Evolutionary conservation across 2,797 vertebrate genomes (phyloP).

Genomic region (Tarsius wallacei): DNA sequence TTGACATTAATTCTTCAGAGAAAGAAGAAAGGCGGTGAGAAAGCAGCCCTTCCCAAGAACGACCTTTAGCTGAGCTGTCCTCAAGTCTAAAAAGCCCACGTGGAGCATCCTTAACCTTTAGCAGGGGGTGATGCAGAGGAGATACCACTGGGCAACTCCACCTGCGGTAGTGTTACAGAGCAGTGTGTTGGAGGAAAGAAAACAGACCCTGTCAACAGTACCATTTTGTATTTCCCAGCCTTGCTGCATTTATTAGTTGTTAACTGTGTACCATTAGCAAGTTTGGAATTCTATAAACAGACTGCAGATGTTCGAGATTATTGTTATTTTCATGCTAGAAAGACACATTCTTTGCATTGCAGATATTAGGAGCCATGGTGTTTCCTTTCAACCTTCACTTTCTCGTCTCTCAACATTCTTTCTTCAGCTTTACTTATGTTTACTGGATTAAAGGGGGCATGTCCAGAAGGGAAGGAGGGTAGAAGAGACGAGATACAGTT

Average conservation of each 20-base stretch:
- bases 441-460: not conserved
- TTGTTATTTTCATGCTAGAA: not conserved
- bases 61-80: conserved; percentile 71
- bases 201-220: not conserved
- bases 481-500: not conserved
- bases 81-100: not conserved
- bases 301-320: not conserved
- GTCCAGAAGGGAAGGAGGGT: not conserved
- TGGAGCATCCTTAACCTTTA: conserved; percentile 70
- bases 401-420: not conserved
- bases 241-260: not conserved
- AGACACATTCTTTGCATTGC: not conserved
- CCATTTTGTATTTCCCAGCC: not conserved
- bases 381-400: not conserved
- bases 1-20: conserved; percentile 67
- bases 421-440: not conserved
- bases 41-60: conserved; percentile 10
- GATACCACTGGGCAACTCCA: not conserved
- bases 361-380: not conserved
- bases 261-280: not conserved
- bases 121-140: not conserved
- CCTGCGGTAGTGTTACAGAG: not conserved
- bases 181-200: not conserved
- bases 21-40: not conserved
- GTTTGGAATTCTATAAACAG: conserved; percentile 21